These are phyloP conservation scores for Camelus dromedarius DNA, from an alignment of 2,113 vertebrate genomes.

Conservation along the genomic window DNA sequence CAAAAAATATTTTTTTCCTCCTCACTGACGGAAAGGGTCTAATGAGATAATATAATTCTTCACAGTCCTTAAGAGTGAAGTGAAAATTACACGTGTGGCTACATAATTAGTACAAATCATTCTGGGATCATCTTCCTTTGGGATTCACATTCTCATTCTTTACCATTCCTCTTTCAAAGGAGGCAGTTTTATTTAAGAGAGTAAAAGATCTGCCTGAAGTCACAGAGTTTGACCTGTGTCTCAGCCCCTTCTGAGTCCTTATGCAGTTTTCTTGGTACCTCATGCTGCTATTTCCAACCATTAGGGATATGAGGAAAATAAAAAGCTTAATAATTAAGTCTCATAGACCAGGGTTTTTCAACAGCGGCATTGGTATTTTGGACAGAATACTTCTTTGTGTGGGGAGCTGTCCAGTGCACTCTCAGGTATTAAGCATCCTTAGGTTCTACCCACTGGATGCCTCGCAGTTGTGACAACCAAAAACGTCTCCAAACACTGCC, in stretches of 20 bases:
- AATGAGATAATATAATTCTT: background rate
- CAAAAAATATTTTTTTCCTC: slow-evolving; percentile 5
- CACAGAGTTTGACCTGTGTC: background rate
- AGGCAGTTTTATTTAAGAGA: slow-evolving; percentile 31
- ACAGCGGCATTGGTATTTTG: background rate
- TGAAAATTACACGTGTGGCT: background rate
- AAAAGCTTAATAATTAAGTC: slow-evolving; percentile 12
- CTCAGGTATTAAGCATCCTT: background rate
- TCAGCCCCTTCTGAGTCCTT: slow-evolving; percentile 22
- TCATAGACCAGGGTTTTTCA: background rate
- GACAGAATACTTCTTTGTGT: background rate
- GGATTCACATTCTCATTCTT: slow-evolving; percentile 15
- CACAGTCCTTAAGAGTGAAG: slow-evolving; percentile 36
- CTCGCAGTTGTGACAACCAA: background rate
- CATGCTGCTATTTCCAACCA: slow-evolving; percentile 4
- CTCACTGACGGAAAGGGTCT: background rate
- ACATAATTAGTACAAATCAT: background rate
- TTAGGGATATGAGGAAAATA: background rate
- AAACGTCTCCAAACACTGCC: slow-evolving; percentile 8
- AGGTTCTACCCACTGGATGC: background rate
- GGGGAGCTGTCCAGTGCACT: background rate
- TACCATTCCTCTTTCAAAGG: slow-evolving; percentile 15
- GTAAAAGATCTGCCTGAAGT: background rate
- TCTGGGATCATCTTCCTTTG: slow-evolving; percentile 2
- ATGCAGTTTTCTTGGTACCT: background rate